Conservation (phyloP, 2,113 vertebrate genomes). For the Arvicanthis niloticus region DNA sequence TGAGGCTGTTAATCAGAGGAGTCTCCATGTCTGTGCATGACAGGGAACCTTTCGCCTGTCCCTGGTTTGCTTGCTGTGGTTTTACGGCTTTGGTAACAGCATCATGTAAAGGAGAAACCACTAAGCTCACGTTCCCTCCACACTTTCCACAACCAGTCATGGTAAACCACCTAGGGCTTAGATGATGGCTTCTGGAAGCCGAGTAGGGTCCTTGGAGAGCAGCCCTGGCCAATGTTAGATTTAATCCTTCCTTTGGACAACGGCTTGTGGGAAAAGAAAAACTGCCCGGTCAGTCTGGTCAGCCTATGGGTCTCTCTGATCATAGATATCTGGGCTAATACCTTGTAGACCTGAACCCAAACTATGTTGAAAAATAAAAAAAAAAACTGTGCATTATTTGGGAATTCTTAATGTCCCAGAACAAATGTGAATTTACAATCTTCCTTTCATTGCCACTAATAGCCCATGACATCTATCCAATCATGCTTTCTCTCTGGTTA, state of each 20-base stretch:
- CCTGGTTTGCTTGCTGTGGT: conserved; percentile 45
- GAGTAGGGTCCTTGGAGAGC: conserved; percentile 29
- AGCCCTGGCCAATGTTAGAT: conserved; percentile 69
- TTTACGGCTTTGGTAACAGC: conserved; percentile 33
- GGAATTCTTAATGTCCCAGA: background rate
- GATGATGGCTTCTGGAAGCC: conserved; percentile 68
- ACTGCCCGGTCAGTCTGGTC: conserved; percentile 19
- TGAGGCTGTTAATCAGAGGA: conserved; percentile 50
- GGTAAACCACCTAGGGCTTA: conserved; percentile 72
- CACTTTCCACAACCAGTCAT: conserved; percentile 57
- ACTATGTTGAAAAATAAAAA: conserved; percentile 22
- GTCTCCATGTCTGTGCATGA: background rate
- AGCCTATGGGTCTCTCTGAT: conserved; percentile 51
- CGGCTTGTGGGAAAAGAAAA: conserved; percentile 47
- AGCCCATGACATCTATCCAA: background rate
- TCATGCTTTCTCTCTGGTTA: background rate
- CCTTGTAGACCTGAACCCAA: conserved; percentile 25
- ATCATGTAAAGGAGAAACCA: conserved; percentile 45
- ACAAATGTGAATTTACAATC: conserved; percentile 35
- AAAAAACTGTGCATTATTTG: conserved; percentile 2
- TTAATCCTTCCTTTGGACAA: conserved; percentile 80
- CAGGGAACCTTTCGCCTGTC: background rate
- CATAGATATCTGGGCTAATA: conserved; percentile 19
- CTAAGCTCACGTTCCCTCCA: conserved; percentile 19
- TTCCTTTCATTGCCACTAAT: background rate